Base-by-base conservation (phyloP, 1,140 invertebrate genomes). In the Aphaenogaster rudis region DNA sequence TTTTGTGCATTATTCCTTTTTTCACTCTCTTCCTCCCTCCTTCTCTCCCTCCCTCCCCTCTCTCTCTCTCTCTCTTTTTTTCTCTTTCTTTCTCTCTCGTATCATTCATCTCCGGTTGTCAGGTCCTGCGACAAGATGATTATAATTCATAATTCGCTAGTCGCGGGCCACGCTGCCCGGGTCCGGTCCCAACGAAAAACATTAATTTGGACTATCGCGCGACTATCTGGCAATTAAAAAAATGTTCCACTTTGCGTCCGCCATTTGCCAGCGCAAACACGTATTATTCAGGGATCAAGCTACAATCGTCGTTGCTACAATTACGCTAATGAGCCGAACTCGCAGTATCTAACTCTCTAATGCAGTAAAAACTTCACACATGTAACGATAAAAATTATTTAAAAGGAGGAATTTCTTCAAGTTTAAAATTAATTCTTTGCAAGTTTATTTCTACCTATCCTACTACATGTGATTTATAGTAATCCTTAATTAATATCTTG, bases 171-270 rank as follows among this genome's bases (percentile, higher is more conserved):
- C 33, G 50, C 33, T 52, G 28, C 28, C 28, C 28, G 28, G 54
- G 52, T 72, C 39, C 78, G 9, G 63, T 64, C 33, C 15, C 57
- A 82, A 36, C 67, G 78, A 74, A 82, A 87, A 87, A 39, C 86
- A 87, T 87, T 82, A 82, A 87, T 87, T 87, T 74, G 50, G 36
- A 82, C 66, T 81, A 78, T 81, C 77, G 11, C 52, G 28, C 28
- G 33, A 50, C 66, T 82, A 57, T 64, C 66, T 86, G 63, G 39
- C 82, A 79, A 86, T 86, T 86, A 66, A 86, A 86, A 74, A 86
- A 86, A 39, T 67, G 36, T 5, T 17, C 63, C 61, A 78, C 48
- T 76, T 84, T 61, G 57, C 36, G n/a, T 33, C 33, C 42, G 17
- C 69, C 42, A 74, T 84, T 84, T 63, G 54, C 57, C 69, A 76